A percentile compares a stretch with the other conserved stretches of the same genome.
Conservation (phyloP, 2,113 vertebrate genomes). For the Chrysochloris asiatica region DNA sequence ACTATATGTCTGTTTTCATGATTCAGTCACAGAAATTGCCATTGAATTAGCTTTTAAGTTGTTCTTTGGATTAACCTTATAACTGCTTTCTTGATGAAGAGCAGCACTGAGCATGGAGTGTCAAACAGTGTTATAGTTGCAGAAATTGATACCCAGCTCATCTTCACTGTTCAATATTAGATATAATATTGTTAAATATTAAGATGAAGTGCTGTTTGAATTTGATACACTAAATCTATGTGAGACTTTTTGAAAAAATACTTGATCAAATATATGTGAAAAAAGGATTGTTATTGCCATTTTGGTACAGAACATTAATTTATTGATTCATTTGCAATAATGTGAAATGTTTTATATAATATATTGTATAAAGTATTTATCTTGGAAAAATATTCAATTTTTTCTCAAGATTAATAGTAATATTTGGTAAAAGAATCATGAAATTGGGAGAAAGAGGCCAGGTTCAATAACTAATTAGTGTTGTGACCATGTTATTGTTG, state of each 20-base stretch:
- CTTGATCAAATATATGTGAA: conserved; percentile 30
- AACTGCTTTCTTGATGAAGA: conserved; percentile 39
- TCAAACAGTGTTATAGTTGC: not conserved
- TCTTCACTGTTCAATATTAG: not conserved
- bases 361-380: conserved; percentile 35
- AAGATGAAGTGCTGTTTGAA: not conserved
- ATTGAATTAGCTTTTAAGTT: conserved; percentile 97
- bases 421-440: not conserved
- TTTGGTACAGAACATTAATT: conserved; percentile 54
- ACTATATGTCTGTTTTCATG: conserved; percentile 97
- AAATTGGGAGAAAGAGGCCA: not conserved
- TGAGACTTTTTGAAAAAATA: conserved; percentile 47
- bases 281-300: conserved; percentile 51
- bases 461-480: not conserved
- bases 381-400: not conserved
- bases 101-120: not conserved
- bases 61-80: conserved; percentile 92
- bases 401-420: conserved; percentile 32
- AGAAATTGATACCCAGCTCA: not conserved
- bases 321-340: conserved; percentile 66
- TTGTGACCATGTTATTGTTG: not conserved
- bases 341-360: conserved; percentile 54
- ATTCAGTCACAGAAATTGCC: conserved; percentile 94
- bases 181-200: not conserved
- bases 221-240: conserved; percentile 8